Evolutionary conservation across 2,113 vertebrate genomes (phyloP).

Genomic region (Aplodontia rufa): DNA sequence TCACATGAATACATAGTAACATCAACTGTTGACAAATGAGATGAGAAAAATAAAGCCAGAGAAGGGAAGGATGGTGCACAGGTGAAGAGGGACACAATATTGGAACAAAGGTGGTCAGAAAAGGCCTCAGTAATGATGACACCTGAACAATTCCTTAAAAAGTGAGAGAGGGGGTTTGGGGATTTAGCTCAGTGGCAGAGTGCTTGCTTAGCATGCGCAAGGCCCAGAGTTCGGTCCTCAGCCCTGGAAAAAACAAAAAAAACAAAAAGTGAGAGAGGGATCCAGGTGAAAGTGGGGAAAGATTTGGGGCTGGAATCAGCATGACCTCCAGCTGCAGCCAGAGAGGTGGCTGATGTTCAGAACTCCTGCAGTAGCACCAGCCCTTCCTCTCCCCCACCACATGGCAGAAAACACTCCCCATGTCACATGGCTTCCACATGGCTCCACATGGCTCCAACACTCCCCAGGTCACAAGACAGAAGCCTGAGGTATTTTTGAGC

Average conservation of each 20-base stretch:
- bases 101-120: background rate
- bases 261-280: background rate
- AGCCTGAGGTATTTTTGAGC: background rate
- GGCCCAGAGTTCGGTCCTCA: too few species aligned
- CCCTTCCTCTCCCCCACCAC: too few species aligned
- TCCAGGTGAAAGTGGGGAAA: background rate
- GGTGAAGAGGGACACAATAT: background rate
- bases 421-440: too few species aligned
- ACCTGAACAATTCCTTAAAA: background rate
- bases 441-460: fast-evolving
- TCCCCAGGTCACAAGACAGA: background rate
- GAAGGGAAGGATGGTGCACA: background rate
- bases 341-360: background rate
- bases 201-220: too few species aligned
- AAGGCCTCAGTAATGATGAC: background rate
- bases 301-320: background rate
- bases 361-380: background rate
- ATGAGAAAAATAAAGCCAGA: background rate
- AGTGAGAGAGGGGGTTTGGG: background rate
- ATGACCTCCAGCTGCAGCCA: background rate
- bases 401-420: background rate
- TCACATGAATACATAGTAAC: background rate
- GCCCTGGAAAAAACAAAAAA: too few species aligned
- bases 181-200: too few species aligned
- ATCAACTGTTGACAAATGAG: background rate